phyloP scores from a whole-genome alignment of 2,888 invertebrate species.

The Eulithis testata region DNA sequence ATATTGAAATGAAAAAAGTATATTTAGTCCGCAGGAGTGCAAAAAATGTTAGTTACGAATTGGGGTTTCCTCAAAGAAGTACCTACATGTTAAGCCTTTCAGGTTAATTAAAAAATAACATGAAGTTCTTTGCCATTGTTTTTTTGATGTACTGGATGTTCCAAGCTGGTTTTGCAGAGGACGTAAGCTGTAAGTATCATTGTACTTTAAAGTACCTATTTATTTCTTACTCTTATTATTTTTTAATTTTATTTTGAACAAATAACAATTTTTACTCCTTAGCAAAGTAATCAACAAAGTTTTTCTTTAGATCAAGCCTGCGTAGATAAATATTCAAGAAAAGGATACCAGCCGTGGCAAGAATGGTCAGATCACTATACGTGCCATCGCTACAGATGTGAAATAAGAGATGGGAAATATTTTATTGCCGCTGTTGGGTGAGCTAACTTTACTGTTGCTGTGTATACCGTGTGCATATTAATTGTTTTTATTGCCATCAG shows the following conservation, averaged over 20 bases:
- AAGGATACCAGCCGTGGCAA: slow-evolving; percentile 81
- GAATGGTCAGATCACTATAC: slow-evolving; percentile 82
- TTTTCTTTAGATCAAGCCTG: slow-evolving; percentile 73
- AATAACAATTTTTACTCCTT: no score
- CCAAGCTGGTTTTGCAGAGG: slow-evolving; percentile 64
- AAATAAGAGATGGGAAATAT: slow-evolving; percentile 79
- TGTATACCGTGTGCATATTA: no score
- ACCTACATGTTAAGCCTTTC: slow-evolving; percentile 16
- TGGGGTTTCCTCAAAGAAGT: slow-evolving; percentile 19
- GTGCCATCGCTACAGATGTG: slow-evolving; percentile 77
- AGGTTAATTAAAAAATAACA: slow-evolving; percentile 47
- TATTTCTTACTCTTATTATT: no score
- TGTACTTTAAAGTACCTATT: no score
- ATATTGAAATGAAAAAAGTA: slow-evolving; percentile 63
- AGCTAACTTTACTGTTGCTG: neutral
- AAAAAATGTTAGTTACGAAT: slow-evolving; percentile 38
- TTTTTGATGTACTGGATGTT: slow-evolving; percentile 56
- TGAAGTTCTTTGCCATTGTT: slow-evolving; percentile 58
- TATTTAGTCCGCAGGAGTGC: slow-evolving; percentile 54
- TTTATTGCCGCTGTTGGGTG: slow-evolving; percentile 81
- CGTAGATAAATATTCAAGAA: slow-evolving; percentile 80
- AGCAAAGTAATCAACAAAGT: neutral
- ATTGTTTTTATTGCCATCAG: no score
- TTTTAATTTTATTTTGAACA: no score
- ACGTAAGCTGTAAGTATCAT: slow-evolving; percentile 74